A percentile compares a stretch with the other conserved stretches of the same genome.
Conservation (phyloP, 2,113 vertebrate species). For the Alouatta palliata region DNA sequence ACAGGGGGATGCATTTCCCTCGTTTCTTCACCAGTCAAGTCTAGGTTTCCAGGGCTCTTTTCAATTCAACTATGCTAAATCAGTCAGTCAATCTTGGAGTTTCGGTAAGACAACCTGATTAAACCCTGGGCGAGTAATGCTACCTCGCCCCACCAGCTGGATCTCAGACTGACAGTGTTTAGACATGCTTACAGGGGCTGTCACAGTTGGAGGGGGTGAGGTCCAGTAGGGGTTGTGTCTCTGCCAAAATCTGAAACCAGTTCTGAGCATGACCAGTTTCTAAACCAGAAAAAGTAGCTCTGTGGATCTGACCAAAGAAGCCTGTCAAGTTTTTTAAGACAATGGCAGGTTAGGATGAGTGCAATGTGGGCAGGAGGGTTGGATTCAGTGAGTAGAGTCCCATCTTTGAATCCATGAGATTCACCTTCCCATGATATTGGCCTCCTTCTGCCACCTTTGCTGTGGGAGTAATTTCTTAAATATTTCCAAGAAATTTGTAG, state of each 20-base stretch:
- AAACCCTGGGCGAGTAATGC: background rate
- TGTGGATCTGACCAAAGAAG: background rate
- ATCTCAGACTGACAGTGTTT: background rate
- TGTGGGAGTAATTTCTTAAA: background rate
- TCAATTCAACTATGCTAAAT: background rate
- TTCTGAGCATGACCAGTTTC: conserved; percentile 15
- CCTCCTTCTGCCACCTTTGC: background rate
- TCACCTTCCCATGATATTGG: background rate
- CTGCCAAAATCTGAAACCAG: background rate
- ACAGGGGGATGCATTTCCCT: background rate
- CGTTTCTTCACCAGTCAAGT: background rate
- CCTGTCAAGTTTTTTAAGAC: background rate
- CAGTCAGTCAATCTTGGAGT: background rate
- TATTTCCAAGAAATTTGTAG: background rate
- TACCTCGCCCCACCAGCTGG: background rate
- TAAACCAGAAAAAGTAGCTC: background rate
- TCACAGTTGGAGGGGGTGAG: background rate
- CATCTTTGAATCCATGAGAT: background rate
- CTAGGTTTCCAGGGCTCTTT: background rate
- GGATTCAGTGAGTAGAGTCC: background rate
- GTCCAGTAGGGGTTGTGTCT: background rate
- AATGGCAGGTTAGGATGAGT: background rate
- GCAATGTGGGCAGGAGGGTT: background rate
- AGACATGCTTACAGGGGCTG: background rate
- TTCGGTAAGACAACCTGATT: background rate